Conservation (phyloP, 2,888 invertebrate species). For the Agrochola circellaris region DNA sequence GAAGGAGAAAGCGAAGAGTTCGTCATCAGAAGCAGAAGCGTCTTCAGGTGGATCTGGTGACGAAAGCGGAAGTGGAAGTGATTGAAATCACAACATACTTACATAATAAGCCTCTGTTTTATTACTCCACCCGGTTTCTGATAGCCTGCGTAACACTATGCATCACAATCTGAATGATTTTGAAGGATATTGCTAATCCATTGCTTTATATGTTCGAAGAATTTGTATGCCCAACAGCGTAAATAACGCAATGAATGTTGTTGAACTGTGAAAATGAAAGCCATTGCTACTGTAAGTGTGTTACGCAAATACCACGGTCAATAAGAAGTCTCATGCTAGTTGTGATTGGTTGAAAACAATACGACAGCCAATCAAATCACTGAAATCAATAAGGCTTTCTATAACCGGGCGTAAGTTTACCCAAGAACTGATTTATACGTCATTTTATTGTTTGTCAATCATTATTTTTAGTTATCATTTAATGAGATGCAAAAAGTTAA, state of each 20-base stretch:
- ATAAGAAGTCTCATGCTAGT: neutral
- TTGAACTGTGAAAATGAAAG: no score
- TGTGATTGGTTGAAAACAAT: neutral
- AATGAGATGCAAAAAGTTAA: slow-evolving; percentile 2
- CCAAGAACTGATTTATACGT: slow-evolving; percentile 49
- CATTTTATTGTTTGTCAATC: slow-evolving; percentile 18
- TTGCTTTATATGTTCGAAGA: no score
- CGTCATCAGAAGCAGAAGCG: slow-evolving; percentile 84
- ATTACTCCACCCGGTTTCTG: slow-evolving; percentile 3
- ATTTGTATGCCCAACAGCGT: no score
- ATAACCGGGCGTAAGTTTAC: slow-evolving; percentile 19
- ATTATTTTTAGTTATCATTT: slow-evolving; percentile 38
- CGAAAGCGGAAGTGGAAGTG: slow-evolving; percentile 81
- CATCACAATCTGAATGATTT: no score
- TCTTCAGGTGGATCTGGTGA: slow-evolving; percentile 82
- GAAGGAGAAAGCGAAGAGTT: slow-evolving; percentile 81
- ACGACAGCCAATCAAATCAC: slow-evolving; percentile 1
- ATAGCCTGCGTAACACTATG: neutral
- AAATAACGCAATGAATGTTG: no score
- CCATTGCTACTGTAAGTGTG: neutral
- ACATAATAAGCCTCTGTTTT: slow-evolving; percentile 26
- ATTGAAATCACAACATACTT: slow-evolving; percentile 67
- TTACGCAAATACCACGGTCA: neutral
- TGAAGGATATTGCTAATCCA: no score
- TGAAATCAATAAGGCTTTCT: neutral